Conservation (phyloP, 2,113 vertebrate species). For the Chaenogobius annularis region DNA sequence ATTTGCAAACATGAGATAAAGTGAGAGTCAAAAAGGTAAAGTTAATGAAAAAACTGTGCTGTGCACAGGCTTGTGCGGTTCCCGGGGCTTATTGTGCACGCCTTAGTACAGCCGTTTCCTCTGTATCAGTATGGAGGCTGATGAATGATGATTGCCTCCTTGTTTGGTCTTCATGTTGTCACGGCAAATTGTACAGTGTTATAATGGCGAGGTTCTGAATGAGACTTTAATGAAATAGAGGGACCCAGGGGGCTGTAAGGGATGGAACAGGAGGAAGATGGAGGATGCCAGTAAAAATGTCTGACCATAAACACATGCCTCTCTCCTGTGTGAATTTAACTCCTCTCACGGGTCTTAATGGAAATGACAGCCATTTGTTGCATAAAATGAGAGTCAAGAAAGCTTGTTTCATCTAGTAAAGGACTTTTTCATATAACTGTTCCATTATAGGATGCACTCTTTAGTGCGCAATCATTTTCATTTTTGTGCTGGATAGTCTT, state of each 20-base stretch:
- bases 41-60: slow-evolving; percentile 8
- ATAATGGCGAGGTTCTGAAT: slow-evolving; percentile 42
- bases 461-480: not conserved
- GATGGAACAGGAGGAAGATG: slow-evolving; percentile 46
- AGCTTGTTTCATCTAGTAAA: not conserved
- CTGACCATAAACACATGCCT: slow-evolving; percentile 30
- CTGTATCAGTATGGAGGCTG: slow-evolving; percentile 6
- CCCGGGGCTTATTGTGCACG: not conserved
- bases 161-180: slow-evolving; percentile 36
- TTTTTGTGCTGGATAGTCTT: not conserved
- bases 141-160: slow-evolving; percentile 29
- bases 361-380: slow-evolving; percentile 18
- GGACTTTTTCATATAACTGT: not conserved
- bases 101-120: slow-evolving; percentile 20
- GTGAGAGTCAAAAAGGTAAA: slow-evolving; percentile 19
- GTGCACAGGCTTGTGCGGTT: not conserved
- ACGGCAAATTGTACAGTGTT: slow-evolving; percentile 37
- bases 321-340: slow-evolving; percentile 35
- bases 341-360: slow-evolving; percentile 20
- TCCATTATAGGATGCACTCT: not conserved
- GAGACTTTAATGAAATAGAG: slow-evolving; percentile 56
- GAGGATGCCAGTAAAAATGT: slow-evolving; percentile 53
- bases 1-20: slow-evolving; percentile 52
- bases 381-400: not conserved
- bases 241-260: slow-evolving; percentile 42